Evolutionary conservation across 2,797 vertebrate genomes (phyloP), one percentile per base, ranked within the genome.

Genomic region (Psittacula derbiana): DNA sequence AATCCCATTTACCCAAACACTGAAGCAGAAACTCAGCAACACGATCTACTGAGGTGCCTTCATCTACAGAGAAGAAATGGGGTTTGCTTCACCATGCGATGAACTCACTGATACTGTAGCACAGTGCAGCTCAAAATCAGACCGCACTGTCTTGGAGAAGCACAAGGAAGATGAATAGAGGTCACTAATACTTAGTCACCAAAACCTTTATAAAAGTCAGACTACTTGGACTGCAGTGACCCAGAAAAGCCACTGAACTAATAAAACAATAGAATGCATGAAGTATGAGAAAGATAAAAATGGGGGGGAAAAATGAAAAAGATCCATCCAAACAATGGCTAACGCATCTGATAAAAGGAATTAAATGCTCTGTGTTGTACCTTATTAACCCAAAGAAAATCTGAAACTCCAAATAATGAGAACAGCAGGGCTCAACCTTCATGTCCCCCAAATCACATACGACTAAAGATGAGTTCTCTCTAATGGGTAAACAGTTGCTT

Each of bases 121-220:
- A 81, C 50, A 61, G 84, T 7, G 70, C 18, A n/a, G 86, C 86
- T 86, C 69, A 57, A 85, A 92, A 89, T 74, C 88, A 83, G 91
- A 52, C 70, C 76, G 61, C 30, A 38, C 40, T 47, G 61, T 66
- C 86, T 72, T 50, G 57, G 72, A 78, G 84, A 80, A 95, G 83
- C 57, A 82, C 67, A 78, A 62, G 76, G 66, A 95, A 94, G 90
- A 96, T 91, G 85, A 95, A 96, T 93, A 78, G 91, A 87, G 94
- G 88, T 95, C 92, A 82, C 74, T 46, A 80, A 89, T 69, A 92
- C 87, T 93, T 96, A 94, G 90, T 95, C 80, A 92, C 83, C 53
- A 84, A 92, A 93, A 92, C 88, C 93, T 95, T 96, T 95, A 86
- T 90, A 95, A 86, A 97, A 91, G 79, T 94, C 96, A 92, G 90